A percentile compares a stretch with the other conserved stretches of the same genome.
These are phyloP conservation scores for Amphipoea oculea DNA, from an alignment of 2,888 invertebrate species.

Conservation along the genomic window DNA sequence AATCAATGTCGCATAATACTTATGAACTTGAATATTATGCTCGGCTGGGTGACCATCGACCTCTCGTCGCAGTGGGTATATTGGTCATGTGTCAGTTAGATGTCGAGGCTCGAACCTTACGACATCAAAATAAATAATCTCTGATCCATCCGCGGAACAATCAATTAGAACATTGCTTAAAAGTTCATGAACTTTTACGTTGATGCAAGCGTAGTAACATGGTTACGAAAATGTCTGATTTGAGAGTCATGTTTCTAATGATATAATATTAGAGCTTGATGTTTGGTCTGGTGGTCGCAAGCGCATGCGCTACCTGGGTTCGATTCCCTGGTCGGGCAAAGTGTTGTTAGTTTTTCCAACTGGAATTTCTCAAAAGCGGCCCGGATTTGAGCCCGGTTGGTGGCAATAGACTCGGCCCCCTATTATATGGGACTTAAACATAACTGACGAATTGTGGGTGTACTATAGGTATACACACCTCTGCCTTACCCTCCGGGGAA, in stretches of 20 bases:
- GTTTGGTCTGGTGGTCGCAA: not conserved
- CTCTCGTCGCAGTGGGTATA: constrained; percentile 36
- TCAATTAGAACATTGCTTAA: constrained; percentile 59
- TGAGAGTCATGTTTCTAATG: not conserved
- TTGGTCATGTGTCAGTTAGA: constrained; percentile 37
- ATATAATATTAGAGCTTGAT: constrained; percentile 22
- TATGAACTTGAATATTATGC: constrained; percentile 50
- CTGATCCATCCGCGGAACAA: constrained; percentile 40
- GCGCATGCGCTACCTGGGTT: not conserved
- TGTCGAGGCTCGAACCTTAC: constrained; percentile 47
- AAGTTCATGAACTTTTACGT: constrained; percentile 59
- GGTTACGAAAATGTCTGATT: constrained; percentile 30
- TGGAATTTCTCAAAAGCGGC: not conserved
- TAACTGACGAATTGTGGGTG: not conserved
- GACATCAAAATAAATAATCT: constrained; percentile 49
- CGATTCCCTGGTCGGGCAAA: not conserved
- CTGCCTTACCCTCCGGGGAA: not conserved
- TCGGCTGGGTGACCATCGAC: constrained; percentile 49
- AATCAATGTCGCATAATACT: constrained; percentile 32
- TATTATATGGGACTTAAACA: too few relatives aligned
- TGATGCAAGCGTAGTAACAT: constrained; percentile 45
- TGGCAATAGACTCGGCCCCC: not conserved
- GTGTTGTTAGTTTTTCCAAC: too few relatives aligned
- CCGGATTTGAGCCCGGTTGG: too few relatives aligned
- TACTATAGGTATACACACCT: not conserved